These are phyloP conservation scores for Chloroclystis v-ata DNA, from an alignment of 2,888 invertebrate genomes.

Conservation along the genomic window DNA sequence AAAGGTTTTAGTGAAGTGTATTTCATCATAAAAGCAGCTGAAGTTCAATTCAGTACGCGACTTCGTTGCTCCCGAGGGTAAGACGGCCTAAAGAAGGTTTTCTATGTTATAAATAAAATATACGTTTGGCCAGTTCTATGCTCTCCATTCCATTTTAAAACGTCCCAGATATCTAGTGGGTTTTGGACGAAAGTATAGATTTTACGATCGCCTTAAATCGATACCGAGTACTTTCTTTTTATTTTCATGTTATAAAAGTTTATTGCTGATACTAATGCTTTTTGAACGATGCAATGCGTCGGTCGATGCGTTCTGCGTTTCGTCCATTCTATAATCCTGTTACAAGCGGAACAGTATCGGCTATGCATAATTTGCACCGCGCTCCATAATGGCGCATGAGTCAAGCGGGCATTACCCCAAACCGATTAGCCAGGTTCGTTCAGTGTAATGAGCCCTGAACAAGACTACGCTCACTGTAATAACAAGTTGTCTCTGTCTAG, in stretches of 20 bases:
- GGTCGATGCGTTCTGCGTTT: slow-evolving; percentile 1
- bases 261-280: neutral
- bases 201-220: neutral
- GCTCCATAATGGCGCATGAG: slow-evolving; percentile 18
- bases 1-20: slow-evolving; percentile 1
- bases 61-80: slow-evolving; percentile 9
- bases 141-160: neutral
- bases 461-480: slow-evolving; percentile 19
- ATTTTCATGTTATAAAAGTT: neutral
- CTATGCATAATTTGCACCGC: slow-evolving; percentile 19
- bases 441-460: slow-evolving; percentile 19
- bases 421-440: slow-evolving; percentile 18
- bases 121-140: slow-evolving; percentile 24
- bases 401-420: slow-evolving; percentile 20
- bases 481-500: slow-evolving; percentile 23
- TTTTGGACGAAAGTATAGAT: neutral
- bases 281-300: neutral
- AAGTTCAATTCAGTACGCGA: slow-evolving; percentile 19
- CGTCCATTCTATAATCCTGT: slow-evolving; percentile 3
- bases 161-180: neutral
- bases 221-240: neutral
- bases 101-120: slow-evolving; percentile 41
- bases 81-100: slow-evolving; percentile 32
- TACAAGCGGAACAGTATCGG: slow-evolving; percentile 9
- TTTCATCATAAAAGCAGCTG: slow-evolving; percentile 20